Base-by-base conservation (phyloP, 2,888 invertebrate species). In the Himalopsyche anomala region DNA sequence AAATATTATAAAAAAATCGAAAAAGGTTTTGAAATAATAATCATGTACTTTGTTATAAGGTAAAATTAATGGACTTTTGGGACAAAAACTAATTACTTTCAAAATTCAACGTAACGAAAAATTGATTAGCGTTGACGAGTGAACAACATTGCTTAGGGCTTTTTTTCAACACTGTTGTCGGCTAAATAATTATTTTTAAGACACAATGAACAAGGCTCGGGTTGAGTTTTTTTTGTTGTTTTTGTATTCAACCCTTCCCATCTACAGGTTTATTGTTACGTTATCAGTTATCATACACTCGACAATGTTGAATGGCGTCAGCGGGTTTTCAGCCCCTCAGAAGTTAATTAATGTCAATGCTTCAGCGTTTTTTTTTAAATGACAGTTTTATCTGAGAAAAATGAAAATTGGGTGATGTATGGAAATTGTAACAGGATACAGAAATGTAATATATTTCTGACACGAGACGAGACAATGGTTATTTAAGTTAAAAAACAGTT, bases 361-460 rank as follows among this genome's bases (percentile, higher is more conserved):
- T 51, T 51, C 51, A 51, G 51, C 62, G 19, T 19, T 19, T 62
- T 56, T 28, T 28, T 62, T 19, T 12, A 62, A 62, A 62, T 62
- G 28, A 62, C 62, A 62, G 62, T 62, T 62, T 62, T 62, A 62
- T 62, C 62, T 62, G 62, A 62, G 62, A 62, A 62, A 62, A 62
- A 62, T 11, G 9, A 62, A 8, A 62, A 15, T 62, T 11, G 62
- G 62, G 5, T 62, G 28, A 51, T 51, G 15, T 51, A 4, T 12
- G 51, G 15, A 12, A 51, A 51, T 51, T 12, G 12, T 51, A 4
- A 51, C 2, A 15, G 51, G 15, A 51, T 15, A 15, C 0, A 4
- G 8, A 51, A 51, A 51, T 3, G 15, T 51, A 15, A 15, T 51
- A 15, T 15, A 51, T 3, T 2, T 51, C 15, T 15, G 51, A 15